Percentiles rank a stretch among this genome's conserved stretches.
Evolutionary conservation across 2,797 vertebrate genomes (phyloP).

Genomic region (Scyliorhinus canicula): DNA sequence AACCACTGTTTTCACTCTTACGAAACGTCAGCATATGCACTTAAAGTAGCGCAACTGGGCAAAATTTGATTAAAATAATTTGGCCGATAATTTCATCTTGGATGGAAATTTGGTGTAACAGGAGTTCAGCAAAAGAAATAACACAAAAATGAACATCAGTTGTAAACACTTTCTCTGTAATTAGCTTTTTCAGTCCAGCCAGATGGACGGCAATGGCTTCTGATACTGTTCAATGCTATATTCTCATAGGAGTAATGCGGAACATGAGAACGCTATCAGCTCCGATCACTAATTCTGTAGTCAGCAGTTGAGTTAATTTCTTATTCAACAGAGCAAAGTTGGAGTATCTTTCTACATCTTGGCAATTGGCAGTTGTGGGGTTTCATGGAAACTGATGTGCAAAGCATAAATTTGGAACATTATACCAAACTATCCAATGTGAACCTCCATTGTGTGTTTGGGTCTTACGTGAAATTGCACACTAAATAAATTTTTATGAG

Average conservation of each 20-base stretch:
- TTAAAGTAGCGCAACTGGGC: background rate
- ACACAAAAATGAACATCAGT: background rate
- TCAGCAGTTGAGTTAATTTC: conserved; percentile 9
- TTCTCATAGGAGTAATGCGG: background rate
- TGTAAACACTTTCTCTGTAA: background rate
- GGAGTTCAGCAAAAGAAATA: background rate
- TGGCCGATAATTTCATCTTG: background rate
- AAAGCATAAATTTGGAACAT: background rate
- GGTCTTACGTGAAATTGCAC: background rate
- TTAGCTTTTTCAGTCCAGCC: background rate
- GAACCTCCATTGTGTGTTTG: background rate
- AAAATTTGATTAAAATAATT: background rate
- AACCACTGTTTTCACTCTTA: background rate
- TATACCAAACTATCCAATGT: background rate
- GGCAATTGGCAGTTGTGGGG: background rate
- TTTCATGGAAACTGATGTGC: background rate
- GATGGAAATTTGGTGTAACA: background rate
- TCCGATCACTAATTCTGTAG: background rate
- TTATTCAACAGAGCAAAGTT: background rate
- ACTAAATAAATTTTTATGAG: background rate
- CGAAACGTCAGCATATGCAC: background rate
- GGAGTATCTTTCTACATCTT: conserved; percentile 14
- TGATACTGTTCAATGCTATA: background rate
- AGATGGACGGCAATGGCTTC: background rate
- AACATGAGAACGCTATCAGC: background rate